Percentiles rank a stretch among this genome's conserved stretches.
phyloP scores from a whole-genome alignment of 53 echinoderm and acorn worm species.

The Hippasteria phrygiana region DNA sequence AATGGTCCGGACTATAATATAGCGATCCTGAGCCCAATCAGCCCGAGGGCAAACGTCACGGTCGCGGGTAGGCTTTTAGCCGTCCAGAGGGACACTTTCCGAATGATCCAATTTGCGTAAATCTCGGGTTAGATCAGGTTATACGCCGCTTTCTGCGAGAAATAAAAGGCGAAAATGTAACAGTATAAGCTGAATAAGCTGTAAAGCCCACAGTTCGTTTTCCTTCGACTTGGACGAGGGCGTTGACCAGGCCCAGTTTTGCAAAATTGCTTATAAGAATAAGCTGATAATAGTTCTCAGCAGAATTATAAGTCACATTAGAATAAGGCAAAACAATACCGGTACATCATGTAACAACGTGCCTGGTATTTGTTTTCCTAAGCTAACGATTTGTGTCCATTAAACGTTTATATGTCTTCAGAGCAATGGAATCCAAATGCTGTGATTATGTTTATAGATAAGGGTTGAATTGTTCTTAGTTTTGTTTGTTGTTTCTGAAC shows the following conservation, averaged over 20 bases:
- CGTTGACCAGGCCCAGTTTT: slow-evolving; percentile 38
- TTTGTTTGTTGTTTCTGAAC: too few relatives aligned
- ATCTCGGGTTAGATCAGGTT: slow-evolving; percentile 67
- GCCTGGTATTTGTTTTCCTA: too few relatives aligned
- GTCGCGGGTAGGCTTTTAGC: slow-evolving; percentile 63
- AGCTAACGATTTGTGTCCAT: too few relatives aligned
- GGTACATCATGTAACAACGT: too few relatives aligned
- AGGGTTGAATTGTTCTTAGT: too few relatives aligned
- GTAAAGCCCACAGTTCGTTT: slow-evolving; percentile 38
- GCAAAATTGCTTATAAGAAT: not conserved
- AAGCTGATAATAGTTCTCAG: not conserved
- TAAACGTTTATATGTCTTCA: too few relatives aligned
- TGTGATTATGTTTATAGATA: too few relatives aligned
- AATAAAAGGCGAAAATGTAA: slow-evolving; percentile 68
- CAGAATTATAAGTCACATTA: too few relatives aligned
- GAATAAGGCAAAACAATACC: too few relatives aligned
- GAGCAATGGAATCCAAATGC: too few relatives aligned
- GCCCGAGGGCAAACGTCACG: slow-evolving; percentile 65
- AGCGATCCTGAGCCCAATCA: slow-evolving; percentile 26
- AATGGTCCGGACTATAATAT: slow-evolving; percentile 56
- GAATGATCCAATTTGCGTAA: slow-evolving; percentile 57
- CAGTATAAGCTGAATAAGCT: slow-evolving; percentile 39
- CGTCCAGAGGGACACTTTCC: slow-evolving; percentile 31
- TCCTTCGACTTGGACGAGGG: slow-evolving; percentile 1
- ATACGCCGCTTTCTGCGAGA: slow-evolving; percentile 59